Base-by-base conservation (phyloP, 2,113 vertebrate species). In the Melanotaenia duboulayi region DNA sequence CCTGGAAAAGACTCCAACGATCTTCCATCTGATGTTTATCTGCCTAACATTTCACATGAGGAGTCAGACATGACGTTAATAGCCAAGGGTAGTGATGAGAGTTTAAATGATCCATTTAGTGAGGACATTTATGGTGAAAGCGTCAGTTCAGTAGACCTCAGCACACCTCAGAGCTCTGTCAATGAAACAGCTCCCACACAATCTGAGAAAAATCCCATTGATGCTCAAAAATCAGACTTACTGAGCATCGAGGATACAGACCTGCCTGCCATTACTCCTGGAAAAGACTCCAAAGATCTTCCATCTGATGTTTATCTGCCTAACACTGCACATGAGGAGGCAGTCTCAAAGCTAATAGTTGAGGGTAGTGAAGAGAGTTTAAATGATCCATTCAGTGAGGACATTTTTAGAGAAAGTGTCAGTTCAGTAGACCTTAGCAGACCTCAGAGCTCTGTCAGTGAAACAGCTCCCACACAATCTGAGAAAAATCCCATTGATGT, bases 91-190 rank as follows among this genome's bases (percentile, higher is more conserved):
- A 1, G 4, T 54, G 61, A 78, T 46, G 66, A 73, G 4, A 48
- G 11, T 56, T 28, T 65, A 13, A 58, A 7, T 13, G 17, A 71
- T 46, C 22, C 39, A 37, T 65, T 79, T 3, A 37, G 72, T 78
- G 39, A 65, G 24, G 12, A 63, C 4, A 11, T 48, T 25, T 63
- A 77, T 28, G 63, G 37, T 32, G 44, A 75, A 20, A 44, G 22
- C 1, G 0, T 59, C 22, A 76, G 2, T 12, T 83, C 65, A 35
- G 54, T 35, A 1, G 32, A 35, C 32, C 8, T 35, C 32, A 35
- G 32, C n/a, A 19, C 25, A 5, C 2, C 60, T 16, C 22, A 40
- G 12, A 32, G 40, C 11, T 42, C 50, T 51, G 49, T 46, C 0
- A 19, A 7, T 55, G 60, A 80, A 44, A 42, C 17, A 20, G 17